These are phyloP conservation scores for Zaprionus taronus DNA, from an alignment of 1,140 invertebrate species.

Conservation along the genomic window DNA sequence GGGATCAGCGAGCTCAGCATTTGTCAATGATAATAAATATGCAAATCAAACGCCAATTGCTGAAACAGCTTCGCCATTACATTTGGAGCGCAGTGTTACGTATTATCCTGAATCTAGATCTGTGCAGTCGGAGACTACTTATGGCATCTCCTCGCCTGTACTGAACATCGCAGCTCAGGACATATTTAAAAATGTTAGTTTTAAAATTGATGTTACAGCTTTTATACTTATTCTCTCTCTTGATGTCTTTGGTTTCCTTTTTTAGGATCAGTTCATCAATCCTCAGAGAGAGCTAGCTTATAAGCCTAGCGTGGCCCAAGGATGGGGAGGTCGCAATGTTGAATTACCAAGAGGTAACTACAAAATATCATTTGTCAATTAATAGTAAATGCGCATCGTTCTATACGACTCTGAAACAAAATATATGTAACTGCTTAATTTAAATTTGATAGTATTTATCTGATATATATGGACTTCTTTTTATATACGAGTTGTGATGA, in stretches of 20 bases:
- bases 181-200: slow-evolving; percentile 35
- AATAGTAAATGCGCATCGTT: too few relatives aligned
- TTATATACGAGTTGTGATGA: too few relatives aligned
- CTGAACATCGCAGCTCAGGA: slow-evolving; percentile 10
- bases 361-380: neutral
- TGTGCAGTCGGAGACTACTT: neutral
- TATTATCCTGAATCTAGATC: slow-evolving; percentile 17
- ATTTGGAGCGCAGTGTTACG: slow-evolving; percentile 31
- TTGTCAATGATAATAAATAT: slow-evolving; percentile 85
- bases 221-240: neutral
- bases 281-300: slow-evolving; percentile 82
- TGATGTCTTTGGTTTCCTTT: neutral
- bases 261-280: slow-evolving; percentile 43
- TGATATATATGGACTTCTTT: too few relatives aligned
- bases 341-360: slow-evolving; percentile 74
- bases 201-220: neutral
- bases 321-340: slow-evolving; percentile 85
- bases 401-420: too few relatives aligned
- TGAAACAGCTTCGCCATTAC: slow-evolving; percentile 25
- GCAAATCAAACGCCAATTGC: slow-evolving; percentile 12
- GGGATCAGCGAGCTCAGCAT: slow-evolving; percentile 89
- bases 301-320: slow-evolving; percentile 85
- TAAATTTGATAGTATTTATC: too few relatives aligned
- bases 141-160: neutral
- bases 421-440: too few relatives aligned